Base-by-base conservation (phyloP, 1,140 invertebrate species). In the Drosophila nigromelanica region DNA sequence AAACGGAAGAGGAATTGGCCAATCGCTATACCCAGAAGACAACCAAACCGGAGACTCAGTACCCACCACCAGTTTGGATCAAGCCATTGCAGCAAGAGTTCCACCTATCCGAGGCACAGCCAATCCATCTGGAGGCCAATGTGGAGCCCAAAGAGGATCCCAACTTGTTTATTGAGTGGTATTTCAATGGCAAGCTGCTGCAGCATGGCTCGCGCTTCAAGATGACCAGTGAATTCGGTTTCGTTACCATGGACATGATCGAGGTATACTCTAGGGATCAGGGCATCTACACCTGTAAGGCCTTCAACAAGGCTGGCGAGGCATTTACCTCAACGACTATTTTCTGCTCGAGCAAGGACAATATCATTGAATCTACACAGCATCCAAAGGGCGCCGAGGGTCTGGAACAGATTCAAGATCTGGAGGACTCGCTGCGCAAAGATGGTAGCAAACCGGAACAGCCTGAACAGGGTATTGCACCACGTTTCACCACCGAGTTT, bases 61-160 rank as follows among this genome's bases (percentile, higher is more conserved):
- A 95, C 92, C 94, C 95, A 39, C 97, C 98, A 91, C 98, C 98
- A 45, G 94, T 97, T 68, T 99, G 98, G 95, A 95, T 95, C 2
- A 95, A 96, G 43, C 97, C 97, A 40, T 93, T 98, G 54, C 94
- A 95, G 90, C 93, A 95, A 14, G 96, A 97, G 92, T 96, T 97
- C 83, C 95, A 95, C 86, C 93, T 99, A n/a, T 94, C 95, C 61
- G 99, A 99, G 93, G 96, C 96, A 40, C 95, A 98, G 92, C 94
- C 97, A 2, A 94, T 98, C 35, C 97, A 98, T 92, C 94, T 99
- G 66, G 98, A 99, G 92, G 98, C 96, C 50, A 96, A 97, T 89
- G 97, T 99, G 5, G 97, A 98, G 92, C 99, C 98, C 0, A 97
- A 99, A 92, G 96, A 98, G 91, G 99, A 99, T 94, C 98, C 98